These are phyloP conservation scores for Eumaeus atala DNA, from an alignment of 1,140 invertebrate species.

Conservation along the genomic window DNA sequence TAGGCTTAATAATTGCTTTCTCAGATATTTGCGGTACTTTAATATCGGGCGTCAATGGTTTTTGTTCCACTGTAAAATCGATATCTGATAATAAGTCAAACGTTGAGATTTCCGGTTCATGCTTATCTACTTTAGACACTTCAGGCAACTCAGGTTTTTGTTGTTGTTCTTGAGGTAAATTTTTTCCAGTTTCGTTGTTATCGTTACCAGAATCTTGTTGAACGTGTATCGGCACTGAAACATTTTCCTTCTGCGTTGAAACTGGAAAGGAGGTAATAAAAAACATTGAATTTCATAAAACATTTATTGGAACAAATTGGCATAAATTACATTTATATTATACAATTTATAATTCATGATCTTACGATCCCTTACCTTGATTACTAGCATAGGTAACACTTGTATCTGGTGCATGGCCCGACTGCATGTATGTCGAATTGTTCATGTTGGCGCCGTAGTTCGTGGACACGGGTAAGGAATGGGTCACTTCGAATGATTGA, in stretches of 20 bases:
- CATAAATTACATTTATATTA: constrained; percentile 26
- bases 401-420: constrained; percentile 37
- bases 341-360: constrained; percentile 21
- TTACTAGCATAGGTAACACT: constrained; percentile 44
- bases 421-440: constrained; percentile 58
- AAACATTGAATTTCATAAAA: constrained; percentile 38
- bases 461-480: constrained; percentile 29
- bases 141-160: constrained; percentile 22
- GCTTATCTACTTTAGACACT: constrained; percentile 26
- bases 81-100: constrained; percentile 86
- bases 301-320: constrained; percentile 52
- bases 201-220: constrained; percentile 5
- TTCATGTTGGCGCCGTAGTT: constrained; percentile 47
- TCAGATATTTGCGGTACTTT: constrained; percentile 70
- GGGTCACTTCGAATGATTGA: constrained; percentile 33
- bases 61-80: constrained; percentile 83
- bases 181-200: background rate
- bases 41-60: constrained; percentile 79
- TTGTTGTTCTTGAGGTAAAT: constrained; percentile 13
- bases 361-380: constrained; percentile 54
- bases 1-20: constrained; percentile 50
- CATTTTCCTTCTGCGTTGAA: constrained; percentile 42
- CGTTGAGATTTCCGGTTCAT: constrained; percentile 73
- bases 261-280: constrained; percentile 65
- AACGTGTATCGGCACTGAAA: constrained; percentile 25